Evolutionary conservation across 2,888 invertebrate species (phyloP), one percentile per base, ranked within the genome.

Genomic region (Hemaris fuciformis): DNA sequence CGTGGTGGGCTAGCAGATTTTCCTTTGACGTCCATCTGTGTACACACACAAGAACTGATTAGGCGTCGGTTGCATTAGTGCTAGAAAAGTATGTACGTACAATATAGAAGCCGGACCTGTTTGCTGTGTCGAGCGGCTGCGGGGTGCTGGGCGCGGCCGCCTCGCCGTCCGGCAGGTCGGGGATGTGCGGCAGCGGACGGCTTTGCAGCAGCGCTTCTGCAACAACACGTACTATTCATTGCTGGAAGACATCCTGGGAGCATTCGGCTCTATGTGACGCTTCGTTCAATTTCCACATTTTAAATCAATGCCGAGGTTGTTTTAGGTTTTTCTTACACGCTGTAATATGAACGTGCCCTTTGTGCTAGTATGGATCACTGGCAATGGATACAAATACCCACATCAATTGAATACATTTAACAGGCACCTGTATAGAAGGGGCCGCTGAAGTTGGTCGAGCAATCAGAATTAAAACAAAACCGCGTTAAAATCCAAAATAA

Each of bases 1-100:
- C 98, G 78, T 97, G 97, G 66, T 95, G 95, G 38, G 97, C 96
- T 74, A 99, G 93, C 65, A 99, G 95, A 89, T 99, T 99, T 90
- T 99, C 99, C 89, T 98, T 98, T 70, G 98, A 98, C 72, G 98
- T 98, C 99, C 99, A 99, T 88, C 98, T 95, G 88, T 59, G 22
- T 13, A 15, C 8, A 27, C 41, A 57, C 23, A 59, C 53, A 58
- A n/a, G n/a, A n/a, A n/a, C n/a, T n/a, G n/a, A n/a, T n/a, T n/a
- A n/a, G n/a, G n/a, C 2, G 3, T n/a, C 13, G 5, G 38, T 41
- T 61, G 38, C 42, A 23, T 25, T 15, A n/a, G 20, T 20, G 25
- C 3, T 13, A 25, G 27, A 57, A 18, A 38, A 10, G 20, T 1
- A 15, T 56, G 20, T 18, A n/a, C 3, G 18, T 15, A 18, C 10